phyloP scores from a whole-genome alignment of 2,113 vertebrate genomes.

The Mobula birostris region DNA sequence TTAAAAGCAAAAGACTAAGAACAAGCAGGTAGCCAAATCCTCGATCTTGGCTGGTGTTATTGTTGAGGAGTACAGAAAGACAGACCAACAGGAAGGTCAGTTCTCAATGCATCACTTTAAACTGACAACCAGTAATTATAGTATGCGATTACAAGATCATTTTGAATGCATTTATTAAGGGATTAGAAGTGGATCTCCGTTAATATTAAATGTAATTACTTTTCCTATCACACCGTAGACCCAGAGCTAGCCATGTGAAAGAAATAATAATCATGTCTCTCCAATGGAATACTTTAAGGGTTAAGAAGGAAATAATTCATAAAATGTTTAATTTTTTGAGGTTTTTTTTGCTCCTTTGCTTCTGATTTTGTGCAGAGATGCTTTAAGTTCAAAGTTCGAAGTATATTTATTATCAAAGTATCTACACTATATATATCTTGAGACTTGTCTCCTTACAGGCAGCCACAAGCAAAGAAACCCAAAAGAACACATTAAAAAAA shows the following conservation, averaged over 20 bases:
- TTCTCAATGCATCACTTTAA: slow-evolving; percentile 48
- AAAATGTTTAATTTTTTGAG: background rate
- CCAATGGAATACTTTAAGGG: slow-evolving; percentile 19
- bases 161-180: slow-evolving; percentile 59
- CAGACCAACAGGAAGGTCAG: slow-evolving; percentile 46
- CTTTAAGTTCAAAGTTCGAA: background rate
- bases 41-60: background rate
- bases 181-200: slow-evolving; percentile 55
- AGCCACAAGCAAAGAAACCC: no score
- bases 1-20: background rate
- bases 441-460: no score
- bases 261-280: slow-evolving; percentile 57
- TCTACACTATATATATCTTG: no score
- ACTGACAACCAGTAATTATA: slow-evolving; percentile 57
- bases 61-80: slow-evolving; percentile 41
- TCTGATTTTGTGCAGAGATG: background rate
- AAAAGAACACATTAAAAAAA: no score
- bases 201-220: slow-evolving; percentile 60
- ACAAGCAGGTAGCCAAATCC: background rate
- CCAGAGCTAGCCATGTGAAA: slow-evolving; percentile 56
- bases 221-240: slow-evolving; percentile 52
- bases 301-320: background rate
- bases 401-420: no score
- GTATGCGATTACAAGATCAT: slow-evolving; percentile 54
- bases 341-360: background rate